phyloP scores from a whole-genome alignment of 1,140 invertebrate genomes.

The Trachymyrmex septentrionalis region DNA sequence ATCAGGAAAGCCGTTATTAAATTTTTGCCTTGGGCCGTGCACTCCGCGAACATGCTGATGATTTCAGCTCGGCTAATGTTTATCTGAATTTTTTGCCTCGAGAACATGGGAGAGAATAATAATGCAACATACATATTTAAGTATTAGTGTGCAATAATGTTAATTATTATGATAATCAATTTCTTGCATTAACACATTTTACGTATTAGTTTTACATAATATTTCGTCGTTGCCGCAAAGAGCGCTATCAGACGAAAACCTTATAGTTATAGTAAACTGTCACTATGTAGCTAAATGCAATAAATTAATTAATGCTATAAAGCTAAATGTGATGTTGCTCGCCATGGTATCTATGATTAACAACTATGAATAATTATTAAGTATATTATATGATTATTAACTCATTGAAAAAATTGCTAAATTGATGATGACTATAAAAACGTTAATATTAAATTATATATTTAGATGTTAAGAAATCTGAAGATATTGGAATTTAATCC shows the following conservation, averaged over 20 bases:
- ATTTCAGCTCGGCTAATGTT: conserved; percentile 24
- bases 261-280: neutral
- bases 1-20: conserved; percentile 57
- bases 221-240: neutral
- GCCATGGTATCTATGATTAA: neutral
- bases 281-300: too few relatives aligned
- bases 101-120: conserved; percentile 5
- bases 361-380: neutral
- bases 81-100: neutral
- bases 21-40: conserved; percentile 28
- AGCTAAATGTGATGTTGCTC: too few relatives aligned
- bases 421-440: too few relatives aligned
- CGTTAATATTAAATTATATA: too few relatives aligned
- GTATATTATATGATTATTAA: neutral
- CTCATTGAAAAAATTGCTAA: too few relatives aligned
- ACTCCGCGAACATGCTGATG: neutral
- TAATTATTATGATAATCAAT: conserved; percentile 25
- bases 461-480: too few relatives aligned
- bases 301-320: too few relatives aligned
- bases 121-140: conserved; percentile 5
- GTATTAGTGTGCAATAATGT: neutral
- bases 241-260: neutral
- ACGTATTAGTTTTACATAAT: neutral
- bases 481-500: too few relatives aligned
- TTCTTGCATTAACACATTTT: conserved; percentile 1